A percentile compares a stretch with the other conserved stretches of the same genome.
These are phyloP conservation scores for Papilio demoleus DNA, from an alignment of 2,888 invertebrate species.

Conservation along the genomic window DNA sequence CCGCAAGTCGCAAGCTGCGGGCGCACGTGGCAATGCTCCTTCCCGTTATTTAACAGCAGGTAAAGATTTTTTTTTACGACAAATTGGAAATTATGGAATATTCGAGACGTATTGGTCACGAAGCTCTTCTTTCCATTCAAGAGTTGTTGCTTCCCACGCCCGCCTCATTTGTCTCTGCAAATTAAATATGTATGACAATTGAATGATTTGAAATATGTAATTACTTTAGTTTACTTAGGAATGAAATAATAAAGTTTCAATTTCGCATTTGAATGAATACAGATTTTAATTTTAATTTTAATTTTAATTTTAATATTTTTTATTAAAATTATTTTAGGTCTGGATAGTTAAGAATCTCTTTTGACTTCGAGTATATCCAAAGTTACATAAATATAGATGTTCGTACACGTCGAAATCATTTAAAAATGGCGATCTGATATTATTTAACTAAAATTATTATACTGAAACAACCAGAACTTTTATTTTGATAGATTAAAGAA, in stretches of 20 bases:
- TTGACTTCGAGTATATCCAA: too few relatives aligned
- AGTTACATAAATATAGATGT: too few relatives aligned
- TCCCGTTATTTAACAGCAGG: slow-evolving; percentile 79
- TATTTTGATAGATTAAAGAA: not conserved
- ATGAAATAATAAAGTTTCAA: not conserved
- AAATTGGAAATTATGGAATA: slow-evolving; percentile 69
- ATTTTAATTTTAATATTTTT: too few relatives aligned
- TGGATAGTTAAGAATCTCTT: too few relatives aligned
- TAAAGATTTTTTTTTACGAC: slow-evolving; percentile 72
- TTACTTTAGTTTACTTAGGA: not conserved
- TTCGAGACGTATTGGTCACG: slow-evolving; percentile 63
- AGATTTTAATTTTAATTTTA: too few relatives aligned
- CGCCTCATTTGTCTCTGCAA: slow-evolving; percentile 39
- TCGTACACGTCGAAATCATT: too few relatives aligned
- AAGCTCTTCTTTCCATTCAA: slow-evolving; percentile 56
- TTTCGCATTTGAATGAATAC: not conserved
- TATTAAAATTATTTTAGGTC: too few relatives aligned
- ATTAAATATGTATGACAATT: slow-evolving; percentile 26
- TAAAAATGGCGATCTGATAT: too few relatives aligned
- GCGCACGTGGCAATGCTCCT: slow-evolving; percentile 80
- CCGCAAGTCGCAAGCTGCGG: slow-evolving; percentile 63
- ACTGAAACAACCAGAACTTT: not conserved
- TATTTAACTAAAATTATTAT: too few relatives aligned
- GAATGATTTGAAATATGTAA: slow-evolving; percentile 24
- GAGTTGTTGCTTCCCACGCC: slow-evolving; percentile 57